Percentiles rank a stretch among this genome's conserved stretches.
Conservation (phyloP, 2,888 invertebrate genomes). For the Pandemis heparana region DNA sequence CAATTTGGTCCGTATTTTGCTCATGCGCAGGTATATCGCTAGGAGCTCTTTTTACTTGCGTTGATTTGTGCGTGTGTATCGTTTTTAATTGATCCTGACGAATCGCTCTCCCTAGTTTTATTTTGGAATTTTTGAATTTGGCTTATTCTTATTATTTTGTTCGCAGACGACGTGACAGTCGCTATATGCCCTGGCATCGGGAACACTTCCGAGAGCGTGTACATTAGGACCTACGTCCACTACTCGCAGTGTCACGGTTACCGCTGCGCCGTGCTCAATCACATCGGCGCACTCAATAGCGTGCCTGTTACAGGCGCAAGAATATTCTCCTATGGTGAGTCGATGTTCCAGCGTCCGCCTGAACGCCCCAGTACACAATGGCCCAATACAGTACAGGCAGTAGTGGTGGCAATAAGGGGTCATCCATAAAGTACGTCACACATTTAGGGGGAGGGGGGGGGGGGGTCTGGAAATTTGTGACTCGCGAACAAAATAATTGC, state of each 20-base stretch:
- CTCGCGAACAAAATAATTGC: too few species aligned
- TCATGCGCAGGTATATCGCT: too few species aligned
- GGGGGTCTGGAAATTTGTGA: too few species aligned
- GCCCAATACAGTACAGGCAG: too few species aligned
- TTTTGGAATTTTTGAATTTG: background rate
- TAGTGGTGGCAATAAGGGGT: too few species aligned
- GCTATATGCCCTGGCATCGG: conserved; percentile 97
- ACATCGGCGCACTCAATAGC: conserved; percentile 94
- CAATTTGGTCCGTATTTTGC: too few species aligned
- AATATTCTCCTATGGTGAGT: conserved; percentile 96
- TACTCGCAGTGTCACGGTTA: conserved; percentile 96
- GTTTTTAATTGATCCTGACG: too few species aligned
- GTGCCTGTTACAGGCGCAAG: conserved; percentile 94
- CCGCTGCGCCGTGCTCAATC: conserved; percentile 96
- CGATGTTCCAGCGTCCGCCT: conserved; percentile 12
- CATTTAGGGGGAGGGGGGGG: too few species aligned
- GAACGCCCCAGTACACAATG: background rate
- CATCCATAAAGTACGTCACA: too few species aligned
- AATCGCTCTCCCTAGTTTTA: too few species aligned
- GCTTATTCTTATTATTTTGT: conserved; percentile 44
- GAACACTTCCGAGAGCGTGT: conserved; percentile 97
- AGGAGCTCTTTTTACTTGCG: too few species aligned
- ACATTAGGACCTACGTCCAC: conserved; percentile 96
- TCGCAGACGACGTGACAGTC: conserved; percentile 93
- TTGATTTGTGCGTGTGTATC: too few species aligned